phyloP scores from a whole-genome alignment of 35 echinoderm and acorn worm genomes.

The Apostichopus parvimensis region DNA sequence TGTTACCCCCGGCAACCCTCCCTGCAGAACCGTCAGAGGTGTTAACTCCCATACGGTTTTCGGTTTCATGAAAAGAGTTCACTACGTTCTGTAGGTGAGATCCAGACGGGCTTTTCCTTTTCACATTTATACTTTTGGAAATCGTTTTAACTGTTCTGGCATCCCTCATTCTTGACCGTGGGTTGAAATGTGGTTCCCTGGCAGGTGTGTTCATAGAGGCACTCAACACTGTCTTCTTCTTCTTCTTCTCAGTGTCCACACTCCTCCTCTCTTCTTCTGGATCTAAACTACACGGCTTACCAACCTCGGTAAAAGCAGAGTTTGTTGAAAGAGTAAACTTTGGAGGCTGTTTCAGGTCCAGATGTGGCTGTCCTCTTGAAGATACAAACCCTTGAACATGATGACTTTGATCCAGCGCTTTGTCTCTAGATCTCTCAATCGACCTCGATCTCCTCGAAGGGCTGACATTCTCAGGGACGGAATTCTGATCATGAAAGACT shows the following conservation, averaged over 20 bases:
- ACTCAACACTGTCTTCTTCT: background rate
- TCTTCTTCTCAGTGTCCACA: no score
- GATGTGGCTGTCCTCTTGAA: background rate
- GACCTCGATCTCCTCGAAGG: background rate
- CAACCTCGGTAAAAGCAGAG: constrained; percentile 9
- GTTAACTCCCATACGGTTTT: background rate
- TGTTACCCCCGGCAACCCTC: background rate
- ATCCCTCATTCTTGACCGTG: constrained; percentile 32
- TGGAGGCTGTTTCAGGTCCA: background rate
- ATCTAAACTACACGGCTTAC: background rate
- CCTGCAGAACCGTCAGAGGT: background rate
- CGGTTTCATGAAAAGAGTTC: background rate
- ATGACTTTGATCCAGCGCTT: background rate
- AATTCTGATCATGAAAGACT: background rate
- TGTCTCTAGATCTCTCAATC: constrained; percentile 35
- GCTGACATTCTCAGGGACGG: background rate
- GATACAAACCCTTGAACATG: background rate
- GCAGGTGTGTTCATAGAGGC: background rate
- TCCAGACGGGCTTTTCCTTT: constrained; percentile 11
- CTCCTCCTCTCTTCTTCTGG: background rate
- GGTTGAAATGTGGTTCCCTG: constrained; percentile 27
- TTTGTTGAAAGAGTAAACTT: background rate
- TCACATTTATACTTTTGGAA: background rate
- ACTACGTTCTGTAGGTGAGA: constrained; percentile 15
- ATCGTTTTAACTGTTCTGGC: constrained; percentile 11